Base-by-base conservation (phyloP, 2,797 vertebrate genomes). In the Crocidura indochinensis region DNA sequence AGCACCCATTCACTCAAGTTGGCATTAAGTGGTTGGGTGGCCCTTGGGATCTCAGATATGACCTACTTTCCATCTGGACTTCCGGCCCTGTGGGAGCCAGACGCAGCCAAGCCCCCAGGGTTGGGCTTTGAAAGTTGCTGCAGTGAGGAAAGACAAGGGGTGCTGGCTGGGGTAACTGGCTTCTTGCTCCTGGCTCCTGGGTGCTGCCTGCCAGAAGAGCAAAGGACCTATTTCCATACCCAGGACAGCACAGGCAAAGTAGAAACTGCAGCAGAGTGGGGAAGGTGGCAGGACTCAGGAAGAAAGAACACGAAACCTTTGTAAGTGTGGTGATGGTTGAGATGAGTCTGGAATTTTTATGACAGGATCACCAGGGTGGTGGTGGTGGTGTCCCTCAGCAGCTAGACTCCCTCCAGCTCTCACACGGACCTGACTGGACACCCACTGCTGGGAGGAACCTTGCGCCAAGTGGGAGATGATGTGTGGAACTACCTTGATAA, bases 61-160 rank as follows among this genome's bases (percentile, higher is more conserved):
- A 80, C 87, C 95, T 92, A 91, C 82, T 84, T 85, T 83, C 85
- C 65, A 47, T 26, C 3, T n/a, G 11, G 67, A 46, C 46, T 8
- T 65, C 56, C 38, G 75, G 64, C 82, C 79, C 75, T 56, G 79
- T 90, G 91, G 31, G 74, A 38, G 64, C 38, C 60, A 56, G 44
- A 76, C 51, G 17, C 29, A 8, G 24, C 11, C 27, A 10, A 65
- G 64, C 26, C 2, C 9, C 31, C 38, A 19, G 31, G 19, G 10
- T 20, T 38, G 38, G 38, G 31, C 69, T 6, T 2, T 7, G 15
- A 27, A 84, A 72, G 69, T 47, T 64, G 46, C 20, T 10, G 0
- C 0, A 27, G 8, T n/a, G 47, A 60, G n/a, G 15, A 49, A 11
- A 64, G 49, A 47, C 3, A 44, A 15, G 72, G n/a, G 15, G 20